A percentile compares a stretch with the other conserved stretches of the same genome.
Conservation (phyloP, 2,113 vertebrate species). For the Tupaia tana region DNA sequence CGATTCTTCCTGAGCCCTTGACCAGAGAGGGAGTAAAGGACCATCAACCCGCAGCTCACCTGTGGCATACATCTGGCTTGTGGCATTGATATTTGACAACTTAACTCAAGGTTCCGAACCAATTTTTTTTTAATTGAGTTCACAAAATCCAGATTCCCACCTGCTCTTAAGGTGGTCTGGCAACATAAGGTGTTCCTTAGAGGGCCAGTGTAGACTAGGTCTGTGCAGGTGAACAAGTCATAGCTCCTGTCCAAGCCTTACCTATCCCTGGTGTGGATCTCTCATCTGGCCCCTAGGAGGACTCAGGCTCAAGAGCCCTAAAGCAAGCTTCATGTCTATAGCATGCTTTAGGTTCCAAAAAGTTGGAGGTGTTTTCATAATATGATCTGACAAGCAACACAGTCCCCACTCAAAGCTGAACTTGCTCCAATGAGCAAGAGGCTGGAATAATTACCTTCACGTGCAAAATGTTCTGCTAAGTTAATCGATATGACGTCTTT, state of each 20-base stretch:
- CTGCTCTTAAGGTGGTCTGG: background rate
- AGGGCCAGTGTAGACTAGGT: background rate
- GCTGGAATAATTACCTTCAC: background rate
- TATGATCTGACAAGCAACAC: background rate
- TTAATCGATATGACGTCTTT: background rate
- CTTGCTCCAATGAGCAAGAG: background rate
- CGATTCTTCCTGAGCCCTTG: fast-evolving
- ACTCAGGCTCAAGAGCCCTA: too few relatives aligned
- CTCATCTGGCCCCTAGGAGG: fast-evolving
- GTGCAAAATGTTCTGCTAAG: background rate
- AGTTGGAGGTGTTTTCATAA: fast-evolving
- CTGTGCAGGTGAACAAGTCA: too few relatives aligned
- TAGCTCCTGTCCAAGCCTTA: background rate
- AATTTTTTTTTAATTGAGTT: background rate
- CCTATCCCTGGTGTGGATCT: background rate
- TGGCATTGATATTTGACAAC: too few relatives aligned
- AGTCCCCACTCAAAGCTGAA: background rate
- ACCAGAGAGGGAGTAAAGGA: background rate
- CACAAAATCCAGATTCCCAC: background rate
- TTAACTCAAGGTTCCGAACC: too few relatives aligned
- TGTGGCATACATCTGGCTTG: fast-evolving
- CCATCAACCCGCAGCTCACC: too few relatives aligned
- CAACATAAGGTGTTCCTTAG: too few relatives aligned
- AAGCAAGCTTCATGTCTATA: background rate
- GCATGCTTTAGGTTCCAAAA: background rate